phyloP scores from a whole-genome alignment of 1,140 invertebrate species.

The Drosophila obscura region DNA sequence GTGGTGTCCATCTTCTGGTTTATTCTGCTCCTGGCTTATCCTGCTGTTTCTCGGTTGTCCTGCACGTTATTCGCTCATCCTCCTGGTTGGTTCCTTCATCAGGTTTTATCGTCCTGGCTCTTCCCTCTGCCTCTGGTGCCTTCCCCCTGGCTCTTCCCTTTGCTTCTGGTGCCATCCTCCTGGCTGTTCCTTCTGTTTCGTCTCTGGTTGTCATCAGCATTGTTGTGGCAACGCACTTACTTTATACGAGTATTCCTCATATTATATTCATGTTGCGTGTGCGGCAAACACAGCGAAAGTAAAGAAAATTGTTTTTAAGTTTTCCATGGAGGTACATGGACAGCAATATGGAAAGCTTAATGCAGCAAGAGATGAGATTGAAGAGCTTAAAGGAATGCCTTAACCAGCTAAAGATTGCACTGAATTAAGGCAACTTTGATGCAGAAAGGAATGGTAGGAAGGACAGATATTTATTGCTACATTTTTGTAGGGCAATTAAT shows the following conservation, averaged over 20 bases:
- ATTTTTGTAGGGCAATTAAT: too few species aligned
- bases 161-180: not conserved
- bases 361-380: too few species aligned
- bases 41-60: too few species aligned
- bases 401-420: too few species aligned
- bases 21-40: not conserved
- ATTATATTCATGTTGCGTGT: conserved; percentile 71
- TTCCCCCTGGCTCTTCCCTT: not conserved
- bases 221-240: conserved; percentile 53
- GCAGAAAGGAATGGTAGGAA: not conserved
- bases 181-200: not conserved
- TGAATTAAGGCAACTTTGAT: too few species aligned
- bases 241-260: conserved; percentile 51
- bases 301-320: conserved; percentile 58
- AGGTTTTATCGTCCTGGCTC: conserved; percentile 4
- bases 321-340: conserved; percentile 27
- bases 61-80: too few species aligned
- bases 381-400: too few species aligned
- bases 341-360: conserved; percentile 6
- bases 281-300: conserved; percentile 4
- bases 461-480: too few species aligned
- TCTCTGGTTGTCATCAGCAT: conserved; percentile 28
- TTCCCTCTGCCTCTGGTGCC: not conserved
- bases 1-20: not conserved
- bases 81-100: not conserved